Conservation (phyloP, 1,140 invertebrate genomes). For the Anastatus disparis region DNA sequence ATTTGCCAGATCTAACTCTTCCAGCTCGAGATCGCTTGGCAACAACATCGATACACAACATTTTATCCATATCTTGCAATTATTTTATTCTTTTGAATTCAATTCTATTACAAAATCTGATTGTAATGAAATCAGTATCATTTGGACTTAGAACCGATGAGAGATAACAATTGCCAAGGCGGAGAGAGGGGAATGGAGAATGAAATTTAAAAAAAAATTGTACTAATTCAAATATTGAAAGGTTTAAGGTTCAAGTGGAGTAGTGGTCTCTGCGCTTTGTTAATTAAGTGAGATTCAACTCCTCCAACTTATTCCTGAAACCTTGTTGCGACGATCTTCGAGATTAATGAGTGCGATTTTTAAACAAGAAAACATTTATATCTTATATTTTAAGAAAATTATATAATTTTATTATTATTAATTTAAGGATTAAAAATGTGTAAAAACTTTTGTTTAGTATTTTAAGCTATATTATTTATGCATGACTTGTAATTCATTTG, state of each 20-base stretch:
- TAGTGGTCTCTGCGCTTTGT: slow-evolving; percentile 79
- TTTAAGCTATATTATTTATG: neutral
- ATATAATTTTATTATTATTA: too few species aligned
- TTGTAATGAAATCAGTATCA: too few species aligned
- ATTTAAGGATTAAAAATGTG: too few species aligned
- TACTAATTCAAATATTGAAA: slow-evolving; percentile 1
- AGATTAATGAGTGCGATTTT: too few species aligned
- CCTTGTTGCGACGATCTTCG: too few species aligned
- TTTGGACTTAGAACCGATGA: too few species aligned
- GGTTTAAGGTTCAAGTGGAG: slow-evolving; percentile 72
- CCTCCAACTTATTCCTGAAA: slow-evolving; percentile 77
- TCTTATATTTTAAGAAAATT: too few species aligned
- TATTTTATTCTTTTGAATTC: too few species aligned
- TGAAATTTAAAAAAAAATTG: neutral
- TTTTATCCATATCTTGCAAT: neutral
- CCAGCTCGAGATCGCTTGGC: slow-evolving; percentile 71
- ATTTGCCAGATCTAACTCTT: slow-evolving; percentile 83
- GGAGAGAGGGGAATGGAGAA: neutral
- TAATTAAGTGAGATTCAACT: slow-evolving; percentile 81
- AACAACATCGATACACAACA: neutral
- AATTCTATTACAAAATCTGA: too few species aligned
- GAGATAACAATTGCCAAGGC: slow-evolving; percentile 11
- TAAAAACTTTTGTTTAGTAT: too few species aligned
- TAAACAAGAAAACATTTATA: too few species aligned
- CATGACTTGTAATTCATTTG: slow-evolving; percentile 25